Evolutionary conservation across 2,888 invertebrate genomes (phyloP), one percentile per base, ranked within the genome.

Genomic region (Temnothorax ravouxi): DNA sequence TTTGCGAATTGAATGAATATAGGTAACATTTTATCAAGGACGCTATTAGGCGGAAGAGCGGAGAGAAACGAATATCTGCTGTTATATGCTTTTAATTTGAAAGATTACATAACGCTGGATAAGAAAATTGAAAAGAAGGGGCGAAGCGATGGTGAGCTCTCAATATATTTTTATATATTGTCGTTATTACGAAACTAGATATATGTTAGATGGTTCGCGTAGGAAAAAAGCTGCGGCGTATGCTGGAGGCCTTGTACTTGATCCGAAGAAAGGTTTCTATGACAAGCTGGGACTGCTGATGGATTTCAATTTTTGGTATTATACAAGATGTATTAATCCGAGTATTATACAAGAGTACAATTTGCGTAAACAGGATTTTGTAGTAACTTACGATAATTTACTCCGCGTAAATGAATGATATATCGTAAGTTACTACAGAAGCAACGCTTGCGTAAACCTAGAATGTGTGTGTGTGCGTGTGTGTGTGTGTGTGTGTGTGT

Each of bases 271-370:
- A 29, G 29, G 29, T 29, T 29, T 29, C 2, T 29, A 29, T 29
- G 29, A 29, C 29, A 29, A 29, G 2, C 2, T 29, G 29, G 29
- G 29, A 29, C 29, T 2, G 29, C 29, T 29, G 2, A 29, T 29
- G 29, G 0, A 29, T 2, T 29, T 99, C 64, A 29, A 29, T 29
- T 29, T 29, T 29, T 2, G 2, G 99, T 99, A 1, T 95, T 99
- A 81, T 99, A 29, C 29, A 29, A 29, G 29, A 29, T 29, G 29
- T 29, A 2, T 29, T 29, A 29, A 99, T 95, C 99, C 99, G 0
- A 99, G 99, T 93, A 99, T 99, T 89, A 99, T 99, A 91, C 99
- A n/a, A 94, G 99, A 99, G 94, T 99, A 98, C 94, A 99, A 99
- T 95, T 98, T 99, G 89, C 99, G 99, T 94, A 29, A 29, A 29